Base-by-base conservation (phyloP, 2,113 vertebrate species). In the Galbula dea region DNA sequence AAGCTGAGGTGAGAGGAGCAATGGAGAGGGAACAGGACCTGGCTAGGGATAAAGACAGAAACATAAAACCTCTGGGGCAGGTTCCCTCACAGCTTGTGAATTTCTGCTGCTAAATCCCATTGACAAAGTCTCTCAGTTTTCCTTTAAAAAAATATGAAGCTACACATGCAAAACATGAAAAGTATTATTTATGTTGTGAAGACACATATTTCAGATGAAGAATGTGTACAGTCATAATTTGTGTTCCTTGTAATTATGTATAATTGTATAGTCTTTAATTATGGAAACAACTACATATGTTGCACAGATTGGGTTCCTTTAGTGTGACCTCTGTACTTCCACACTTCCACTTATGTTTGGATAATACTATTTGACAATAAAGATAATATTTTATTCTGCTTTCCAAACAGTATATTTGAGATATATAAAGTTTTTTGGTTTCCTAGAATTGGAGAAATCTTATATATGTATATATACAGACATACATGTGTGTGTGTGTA, bases 21-120 rank as follows among this genome's bases (percentile, higher is more conserved):
- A 24, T 0, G 1, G 59, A 59, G 45, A 69, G 16, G 18, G 22
- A 5, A 21, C n/a, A 30, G 54, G 45, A 39, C 36, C 27, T 86
- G 16, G 11, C 20, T 46, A 48, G 17, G n/a, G 15, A 48, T 69
- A 76, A 69, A 90, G n/a, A 46, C 29, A 75, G 54, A 68, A 69
- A 36, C 2, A 61, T 30, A 77, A 73, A 89, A 65, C 6, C 29
- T 34, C 8, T 27, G 30, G 58, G 52, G 18, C 29, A 54, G 24
- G 27, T 62, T 72, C 43, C n/a, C 6, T 41, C 0, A 0, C 51
- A 37, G 43, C 41, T 88, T 0, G 1, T n/a, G 61, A 83, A 74
- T n/a, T 77, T 76, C n/a, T 61, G n/a, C 72, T 91, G 23, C 39
- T 23, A 93, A 87, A 89, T 75, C 23, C 46, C 43, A 27, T 24